phyloP scores from a whole-genome alignment of 2,797 vertebrate genomes.

The Pteronotus mesoamericanus region DNA sequence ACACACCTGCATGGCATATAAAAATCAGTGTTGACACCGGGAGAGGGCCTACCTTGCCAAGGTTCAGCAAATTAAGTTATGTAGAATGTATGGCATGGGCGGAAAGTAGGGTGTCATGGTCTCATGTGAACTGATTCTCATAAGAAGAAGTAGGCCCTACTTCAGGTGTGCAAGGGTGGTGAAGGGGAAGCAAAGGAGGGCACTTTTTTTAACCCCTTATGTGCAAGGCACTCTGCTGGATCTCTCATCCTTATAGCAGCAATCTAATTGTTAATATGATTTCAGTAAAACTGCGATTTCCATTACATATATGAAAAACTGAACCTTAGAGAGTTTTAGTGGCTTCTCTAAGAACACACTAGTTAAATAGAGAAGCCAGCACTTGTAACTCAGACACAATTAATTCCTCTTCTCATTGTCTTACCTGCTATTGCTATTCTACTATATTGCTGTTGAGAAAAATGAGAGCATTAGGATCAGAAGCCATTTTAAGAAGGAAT shows the following conservation, averaged over 20 bases:
- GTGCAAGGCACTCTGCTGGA: neutral
- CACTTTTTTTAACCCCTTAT: neutral
- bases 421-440: neutral
- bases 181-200: neutral
- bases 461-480: slow-evolving; percentile 58
- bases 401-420: neutral
- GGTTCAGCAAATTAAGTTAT: neutral
- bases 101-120: neutral
- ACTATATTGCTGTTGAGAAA: slow-evolving; percentile 33
- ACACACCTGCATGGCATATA: neutral
- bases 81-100: neutral
- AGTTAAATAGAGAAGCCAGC: neutral
- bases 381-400: neutral
- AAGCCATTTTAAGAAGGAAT: slow-evolving; percentile 48
- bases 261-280: neutral
- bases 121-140: neutral
- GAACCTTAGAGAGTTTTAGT: neutral
- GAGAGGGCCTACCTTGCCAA: neutral
- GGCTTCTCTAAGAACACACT: neutral
- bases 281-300: neutral
- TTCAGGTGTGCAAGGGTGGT: neutral
- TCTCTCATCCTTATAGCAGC: neutral
- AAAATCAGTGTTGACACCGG: neutral
- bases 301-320: neutral
- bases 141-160: neutral